A percentile compares a stretch with the other conserved stretches of the same genome.
Evolutionary conservation across 2,113 vertebrate genomes (phyloP).

Genomic region (Edolisoma coerulescens): DNA sequence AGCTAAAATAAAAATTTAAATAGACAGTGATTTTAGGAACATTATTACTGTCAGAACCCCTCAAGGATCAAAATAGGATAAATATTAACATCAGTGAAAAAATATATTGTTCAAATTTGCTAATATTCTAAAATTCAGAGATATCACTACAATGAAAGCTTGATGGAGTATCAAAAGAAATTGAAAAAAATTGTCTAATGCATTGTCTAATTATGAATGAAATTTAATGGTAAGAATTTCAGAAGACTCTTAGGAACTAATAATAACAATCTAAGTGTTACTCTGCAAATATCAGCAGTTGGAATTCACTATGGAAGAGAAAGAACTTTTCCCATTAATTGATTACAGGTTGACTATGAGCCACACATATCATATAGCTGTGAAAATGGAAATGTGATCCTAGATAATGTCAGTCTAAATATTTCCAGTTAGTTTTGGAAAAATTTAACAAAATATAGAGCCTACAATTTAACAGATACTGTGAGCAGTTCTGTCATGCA

Average conservation of each 20-base stretch:
- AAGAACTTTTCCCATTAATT: neutral
- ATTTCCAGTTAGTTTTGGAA: neutral
- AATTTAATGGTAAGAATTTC: neutral
- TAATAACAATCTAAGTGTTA: neutral
- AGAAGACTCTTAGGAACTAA: neutral
- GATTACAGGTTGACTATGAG: neutral
- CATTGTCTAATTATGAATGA: neutral
- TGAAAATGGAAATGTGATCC: neutral
- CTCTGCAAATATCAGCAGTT: neutral
- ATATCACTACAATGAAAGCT: neutral
- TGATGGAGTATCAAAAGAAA: neutral
- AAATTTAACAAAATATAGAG: neutral
- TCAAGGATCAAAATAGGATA: neutral
- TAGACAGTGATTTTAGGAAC: neutral
- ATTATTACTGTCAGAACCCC: neutral
- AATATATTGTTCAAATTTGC: neutral
- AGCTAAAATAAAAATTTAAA: neutral
- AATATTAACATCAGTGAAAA: neutral
- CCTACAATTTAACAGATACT: neutral
- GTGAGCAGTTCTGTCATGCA: neutral
- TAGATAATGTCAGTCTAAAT: neutral
- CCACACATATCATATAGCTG: neutral
- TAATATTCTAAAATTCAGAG: neutral
- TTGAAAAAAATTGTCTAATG: neutral
- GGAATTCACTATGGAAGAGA: neutral